Conservation (phyloP, 1,140 invertebrate genomes). For the Oscheius sp. region DNA sequence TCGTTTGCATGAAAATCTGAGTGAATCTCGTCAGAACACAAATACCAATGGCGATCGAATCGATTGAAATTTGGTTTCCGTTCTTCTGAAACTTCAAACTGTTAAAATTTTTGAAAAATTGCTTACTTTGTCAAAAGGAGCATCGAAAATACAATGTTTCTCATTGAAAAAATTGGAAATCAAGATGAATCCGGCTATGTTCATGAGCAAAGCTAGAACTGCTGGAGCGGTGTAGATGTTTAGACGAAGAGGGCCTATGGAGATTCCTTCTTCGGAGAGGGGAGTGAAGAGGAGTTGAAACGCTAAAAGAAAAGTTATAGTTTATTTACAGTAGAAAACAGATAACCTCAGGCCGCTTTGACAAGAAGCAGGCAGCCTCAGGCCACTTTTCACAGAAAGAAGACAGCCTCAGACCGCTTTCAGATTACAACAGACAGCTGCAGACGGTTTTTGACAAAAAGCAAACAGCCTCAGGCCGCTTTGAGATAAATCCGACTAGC, state of each 20-base stretch:
- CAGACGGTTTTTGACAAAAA: too few relatives aligned
- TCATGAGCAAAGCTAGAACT: constrained; percentile 25
- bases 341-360: too few relatives aligned
- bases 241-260: not conserved
- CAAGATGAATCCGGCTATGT: constrained; percentile 27
- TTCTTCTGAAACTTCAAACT: not conserved
- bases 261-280: constrained; percentile 16
- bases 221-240: constrained; percentile 35
- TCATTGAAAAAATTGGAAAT: constrained; percentile 33
- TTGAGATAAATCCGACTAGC: too few relatives aligned
- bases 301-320: constrained; percentile 20
- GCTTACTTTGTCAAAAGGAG: too few relatives aligned
- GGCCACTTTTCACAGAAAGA: too few relatives aligned
- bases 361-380: too few relatives aligned
- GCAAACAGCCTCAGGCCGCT: too few relatives aligned
- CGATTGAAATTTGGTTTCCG: not conserved
- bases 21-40: constrained; percentile 36
- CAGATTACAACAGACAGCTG: too few relatives aligned
- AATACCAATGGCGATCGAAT: constrained; percentile 32
- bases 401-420: too few relatives aligned
- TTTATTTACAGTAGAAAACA: not conserved
- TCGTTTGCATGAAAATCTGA: constrained; percentile 36
- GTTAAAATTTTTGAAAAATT: too few relatives aligned
- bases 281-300: constrained; percentile 33
- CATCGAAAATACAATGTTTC: too few relatives aligned